These are phyloP conservation scores for Aporophyla nigra DNA, from an alignment of 2,888 invertebrate species.

Conservation along the genomic window DNA sequence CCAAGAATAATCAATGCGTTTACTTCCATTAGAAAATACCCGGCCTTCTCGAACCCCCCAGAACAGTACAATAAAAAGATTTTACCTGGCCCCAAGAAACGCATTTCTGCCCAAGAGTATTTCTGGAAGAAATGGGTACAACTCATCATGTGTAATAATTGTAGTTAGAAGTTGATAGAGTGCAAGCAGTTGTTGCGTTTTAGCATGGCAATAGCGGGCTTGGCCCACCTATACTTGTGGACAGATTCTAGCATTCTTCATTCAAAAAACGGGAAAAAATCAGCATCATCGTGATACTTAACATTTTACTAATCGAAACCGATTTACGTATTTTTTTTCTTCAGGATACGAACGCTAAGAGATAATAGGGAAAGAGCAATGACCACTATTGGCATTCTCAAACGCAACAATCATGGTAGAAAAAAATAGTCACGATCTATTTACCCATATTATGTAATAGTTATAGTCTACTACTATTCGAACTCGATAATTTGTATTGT, in stretches of 20 bases:
- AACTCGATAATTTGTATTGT: slow-evolving; percentile 6
- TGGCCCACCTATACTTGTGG: not conserved
- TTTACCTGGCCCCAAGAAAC: slow-evolving; percentile 81
- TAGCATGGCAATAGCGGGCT: not conserved
- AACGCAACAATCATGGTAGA: not conserved
- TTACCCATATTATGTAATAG: slow-evolving; percentile 18
- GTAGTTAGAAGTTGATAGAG: slow-evolving; percentile 14
- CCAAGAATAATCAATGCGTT: slow-evolving; percentile 30
- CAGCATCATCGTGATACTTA: not conserved
- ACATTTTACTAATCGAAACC: not conserved
- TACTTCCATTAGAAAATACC: slow-evolving; percentile 79
- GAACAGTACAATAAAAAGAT: slow-evolving; percentile 82
- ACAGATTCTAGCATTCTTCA: not conserved
- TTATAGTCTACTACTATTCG: not conserved
- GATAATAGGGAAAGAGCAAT: not conserved
- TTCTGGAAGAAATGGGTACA: slow-evolving; percentile 89
- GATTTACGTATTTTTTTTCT: not conserved
- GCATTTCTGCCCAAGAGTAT: slow-evolving; percentile 84
- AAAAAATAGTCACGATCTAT: slow-evolving; percentile 16
- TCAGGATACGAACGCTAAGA: not conserved
- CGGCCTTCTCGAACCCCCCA: slow-evolving; percentile 75
- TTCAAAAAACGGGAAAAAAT: not conserved
- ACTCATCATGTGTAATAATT: slow-evolving; percentile 15
- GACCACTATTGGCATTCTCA: not conserved
- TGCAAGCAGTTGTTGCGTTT: not conserved